A percentile compares a stretch with the other conserved stretches of the same genome.
These are phyloP conservation scores for Amiota minor DNA, from an alignment of 2,888 invertebrate species.

Conservation along the genomic window DNA sequence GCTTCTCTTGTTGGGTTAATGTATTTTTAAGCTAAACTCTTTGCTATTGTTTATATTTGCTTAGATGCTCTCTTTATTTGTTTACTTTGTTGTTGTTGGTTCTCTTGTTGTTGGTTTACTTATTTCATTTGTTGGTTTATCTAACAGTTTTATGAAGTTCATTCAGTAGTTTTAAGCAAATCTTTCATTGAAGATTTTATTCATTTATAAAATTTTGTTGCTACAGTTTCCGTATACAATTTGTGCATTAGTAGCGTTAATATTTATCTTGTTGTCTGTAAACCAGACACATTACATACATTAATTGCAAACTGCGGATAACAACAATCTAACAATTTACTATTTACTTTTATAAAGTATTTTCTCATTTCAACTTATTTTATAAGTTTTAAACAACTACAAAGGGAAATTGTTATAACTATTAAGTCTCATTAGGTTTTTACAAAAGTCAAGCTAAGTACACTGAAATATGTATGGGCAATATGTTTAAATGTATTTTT, in stretches of 20 bases:
- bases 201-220: constrained; percentile 52
- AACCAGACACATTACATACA: background rate
- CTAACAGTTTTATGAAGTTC: constrained; percentile 22
- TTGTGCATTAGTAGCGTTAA: constrained; percentile 59
- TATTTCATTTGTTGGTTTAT: constrained; percentile 35
- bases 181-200: constrained; percentile 48
- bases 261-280: constrained; percentile 53
- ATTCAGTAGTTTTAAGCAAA: constrained; percentile 22
- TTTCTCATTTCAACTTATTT: background rate
- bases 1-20: constrained; percentile 52
- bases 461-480: no score
- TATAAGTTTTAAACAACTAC: background rate
- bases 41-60: constrained; percentile 59
- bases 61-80: constrained; percentile 54
- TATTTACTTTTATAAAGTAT: background rate
- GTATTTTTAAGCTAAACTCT: constrained; percentile 67
- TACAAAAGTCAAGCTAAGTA: no score
- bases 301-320: no score
- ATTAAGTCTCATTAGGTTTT: no score
- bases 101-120: constrained; percentile 15
- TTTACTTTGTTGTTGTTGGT: constrained; percentile 13
- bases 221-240: constrained; percentile 40
- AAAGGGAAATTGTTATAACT: no score
- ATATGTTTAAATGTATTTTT: no score
- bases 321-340: no score